Evolutionary conservation across 1,140 invertebrate species (phyloP).

Genomic region (Helicoverpa zea): DNA sequence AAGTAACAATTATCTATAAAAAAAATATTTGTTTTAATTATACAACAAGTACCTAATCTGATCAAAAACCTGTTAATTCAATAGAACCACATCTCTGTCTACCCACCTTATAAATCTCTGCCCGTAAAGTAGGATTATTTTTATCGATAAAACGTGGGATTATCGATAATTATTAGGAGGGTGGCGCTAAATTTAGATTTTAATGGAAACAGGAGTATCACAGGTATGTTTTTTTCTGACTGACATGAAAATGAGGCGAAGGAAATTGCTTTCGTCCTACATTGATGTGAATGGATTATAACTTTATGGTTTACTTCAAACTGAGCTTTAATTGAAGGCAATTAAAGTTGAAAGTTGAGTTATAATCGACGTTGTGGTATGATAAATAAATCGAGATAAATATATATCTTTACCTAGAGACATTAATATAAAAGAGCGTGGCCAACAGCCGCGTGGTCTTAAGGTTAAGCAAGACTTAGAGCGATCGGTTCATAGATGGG

Average conservation of each 20-base stretch:
- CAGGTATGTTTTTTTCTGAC: background rate
- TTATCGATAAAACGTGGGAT: conserved; percentile 39
- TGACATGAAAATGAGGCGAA: background rate
- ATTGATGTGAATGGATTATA: too few relatives aligned
- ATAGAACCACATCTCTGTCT: conserved; percentile 57
- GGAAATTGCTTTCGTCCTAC: background rate
- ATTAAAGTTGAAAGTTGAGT: too few relatives aligned
- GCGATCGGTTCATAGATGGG: too few relatives aligned
- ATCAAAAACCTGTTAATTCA: conserved; percentile 67
- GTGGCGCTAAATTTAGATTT: background rate
- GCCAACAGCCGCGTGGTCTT: too few relatives aligned
- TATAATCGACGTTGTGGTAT: too few relatives aligned
- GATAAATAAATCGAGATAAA: too few relatives aligned
- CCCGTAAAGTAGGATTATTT: conserved; percentile 49
- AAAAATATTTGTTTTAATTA: background rate
- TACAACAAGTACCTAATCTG: conserved; percentile 36
- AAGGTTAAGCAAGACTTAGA: too few relatives aligned
- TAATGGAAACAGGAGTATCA: background rate
- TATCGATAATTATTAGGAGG: conserved; percentile 8
- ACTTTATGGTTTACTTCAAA: too few relatives aligned
- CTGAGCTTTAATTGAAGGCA: too few relatives aligned
- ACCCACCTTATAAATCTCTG: conserved; percentile 66
- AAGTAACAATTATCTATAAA: too few relatives aligned
- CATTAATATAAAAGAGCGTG: too few relatives aligned
- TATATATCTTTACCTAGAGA: too few relatives aligned